Percentiles rank a stretch among this genome's conserved stretches.
Conservation (phyloP, 2,113 vertebrate genomes). For the Himantopus leucocephalus region DNA sequence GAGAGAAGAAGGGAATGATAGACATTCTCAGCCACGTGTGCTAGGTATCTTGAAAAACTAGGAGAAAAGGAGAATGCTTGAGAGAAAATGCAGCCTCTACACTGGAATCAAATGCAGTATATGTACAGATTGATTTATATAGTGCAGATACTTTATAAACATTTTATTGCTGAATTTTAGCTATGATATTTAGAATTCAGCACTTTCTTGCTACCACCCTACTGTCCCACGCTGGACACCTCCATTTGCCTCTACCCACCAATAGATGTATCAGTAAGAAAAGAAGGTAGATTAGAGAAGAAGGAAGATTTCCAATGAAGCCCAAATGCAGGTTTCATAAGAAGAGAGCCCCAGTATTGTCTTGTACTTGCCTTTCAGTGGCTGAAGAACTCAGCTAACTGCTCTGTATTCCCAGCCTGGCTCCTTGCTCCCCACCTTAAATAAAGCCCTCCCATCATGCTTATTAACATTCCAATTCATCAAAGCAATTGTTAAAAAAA, state of each 20-base stretch:
- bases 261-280: neutral
- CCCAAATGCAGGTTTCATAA: neutral
- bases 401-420: neutral
- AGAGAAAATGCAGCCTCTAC: neutral
- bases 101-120: neutral
- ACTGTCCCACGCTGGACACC: rapidly evolving
- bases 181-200: neutral
- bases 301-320: neutral
- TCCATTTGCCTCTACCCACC: neutral
- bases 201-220: neutral
- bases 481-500: conserved; percentile 39
- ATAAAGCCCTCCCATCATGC: conserved; percentile 36
- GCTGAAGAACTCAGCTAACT: neutral
- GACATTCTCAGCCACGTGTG: neutral
- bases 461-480: conserved; percentile 65
- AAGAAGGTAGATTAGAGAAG: neutral
- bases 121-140: neutral
- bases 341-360: neutral
- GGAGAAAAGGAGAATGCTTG: neutral
- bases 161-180: neutral
- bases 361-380: neutral
- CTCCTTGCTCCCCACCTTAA: neutral
- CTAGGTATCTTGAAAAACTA: neutral
- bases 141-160: neutral
- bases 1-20: neutral